phyloP scores from a whole-genome alignment of 64 coral and sea anemone genomes.

The Porites lutea region DNA sequence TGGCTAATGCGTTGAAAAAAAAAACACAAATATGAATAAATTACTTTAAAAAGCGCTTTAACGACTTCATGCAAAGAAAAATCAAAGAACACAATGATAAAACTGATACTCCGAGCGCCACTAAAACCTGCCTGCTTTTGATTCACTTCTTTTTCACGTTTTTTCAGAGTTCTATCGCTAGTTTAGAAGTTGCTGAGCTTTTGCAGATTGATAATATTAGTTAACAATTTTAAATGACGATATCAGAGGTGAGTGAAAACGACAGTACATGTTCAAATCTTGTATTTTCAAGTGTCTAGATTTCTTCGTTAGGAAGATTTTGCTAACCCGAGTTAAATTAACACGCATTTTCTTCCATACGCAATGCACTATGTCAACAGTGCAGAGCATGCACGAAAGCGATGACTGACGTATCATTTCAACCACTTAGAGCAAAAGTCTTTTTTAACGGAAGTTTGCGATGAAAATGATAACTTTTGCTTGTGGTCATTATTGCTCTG shows the following conservation, averaged over 20 bases:
- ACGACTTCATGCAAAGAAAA: too few species aligned
- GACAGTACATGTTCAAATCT: too few species aligned
- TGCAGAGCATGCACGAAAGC: neutral
- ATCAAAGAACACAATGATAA: too few species aligned
- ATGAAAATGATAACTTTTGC: neutral
- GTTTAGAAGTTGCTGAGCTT: neutral
- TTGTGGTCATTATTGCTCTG: too few species aligned
- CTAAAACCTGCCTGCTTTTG: too few species aligned
- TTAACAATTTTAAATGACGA: neutral
- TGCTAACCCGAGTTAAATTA: too few species aligned
- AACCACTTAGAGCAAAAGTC: neutral
- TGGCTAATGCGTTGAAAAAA: neutral
- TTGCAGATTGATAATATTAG: neutral
- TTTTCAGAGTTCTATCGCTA: too few species aligned
- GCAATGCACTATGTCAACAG: conserved; percentile 3
- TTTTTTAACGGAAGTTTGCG: neutral
- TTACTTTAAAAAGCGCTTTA: neutral
- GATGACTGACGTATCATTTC: neutral
- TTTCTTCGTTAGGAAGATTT: too few species aligned
- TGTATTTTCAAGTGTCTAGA: too few species aligned
- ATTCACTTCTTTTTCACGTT: too few species aligned
- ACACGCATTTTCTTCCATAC: too few species aligned
- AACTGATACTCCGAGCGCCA: too few species aligned
- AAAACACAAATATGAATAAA: neutral
- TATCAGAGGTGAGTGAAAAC: neutral